These are phyloP conservation scores for Pyrrhosoma nymphula DNA, from an alignment of 2,888 invertebrate genomes.

Conservation along the genomic window DNA sequence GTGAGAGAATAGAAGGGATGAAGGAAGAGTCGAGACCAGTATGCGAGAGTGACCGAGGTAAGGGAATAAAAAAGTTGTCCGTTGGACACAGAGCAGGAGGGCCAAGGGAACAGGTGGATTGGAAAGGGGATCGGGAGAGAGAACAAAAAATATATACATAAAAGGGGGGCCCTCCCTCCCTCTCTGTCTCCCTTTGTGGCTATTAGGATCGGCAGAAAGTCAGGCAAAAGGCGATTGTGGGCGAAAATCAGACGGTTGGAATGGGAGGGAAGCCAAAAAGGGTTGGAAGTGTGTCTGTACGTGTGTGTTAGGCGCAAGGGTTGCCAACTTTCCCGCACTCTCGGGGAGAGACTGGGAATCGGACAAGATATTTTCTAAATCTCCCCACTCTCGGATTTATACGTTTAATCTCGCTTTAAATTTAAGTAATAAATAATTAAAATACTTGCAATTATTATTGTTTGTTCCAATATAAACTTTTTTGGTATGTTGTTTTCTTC, in stretches of 20 bases:
- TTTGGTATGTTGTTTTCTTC: too few species aligned
- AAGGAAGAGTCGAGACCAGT: not conserved
- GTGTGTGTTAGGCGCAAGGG: not conserved
- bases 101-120: not conserved
- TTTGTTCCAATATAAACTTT: too few species aligned
- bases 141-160: too few species aligned
- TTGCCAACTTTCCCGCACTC: too few species aligned
- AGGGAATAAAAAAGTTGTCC: not conserved
- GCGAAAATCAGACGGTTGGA: not conserved
- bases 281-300: not conserved
- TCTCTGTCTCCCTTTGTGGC: not conserved
- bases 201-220: not conserved
- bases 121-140: not conserved
- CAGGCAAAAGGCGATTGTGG: slow-evolving; percentile 5
- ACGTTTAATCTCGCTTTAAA: too few species aligned
- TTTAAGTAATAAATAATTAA: too few species aligned
- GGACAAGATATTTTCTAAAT: too few species aligned
- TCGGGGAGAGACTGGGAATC: too few species aligned
- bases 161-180: too few species aligned
- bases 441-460: too few species aligned
- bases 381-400: too few species aligned
- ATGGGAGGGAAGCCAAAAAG: not conserved
- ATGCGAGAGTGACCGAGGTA: not conserved
- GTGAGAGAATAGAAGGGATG: not conserved
- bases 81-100: not conserved